Evolutionary conservation across 1,140 invertebrate species (phyloP), one percentile per base, ranked within the genome.

Genomic region (Helicoverpa armigera): DNA sequence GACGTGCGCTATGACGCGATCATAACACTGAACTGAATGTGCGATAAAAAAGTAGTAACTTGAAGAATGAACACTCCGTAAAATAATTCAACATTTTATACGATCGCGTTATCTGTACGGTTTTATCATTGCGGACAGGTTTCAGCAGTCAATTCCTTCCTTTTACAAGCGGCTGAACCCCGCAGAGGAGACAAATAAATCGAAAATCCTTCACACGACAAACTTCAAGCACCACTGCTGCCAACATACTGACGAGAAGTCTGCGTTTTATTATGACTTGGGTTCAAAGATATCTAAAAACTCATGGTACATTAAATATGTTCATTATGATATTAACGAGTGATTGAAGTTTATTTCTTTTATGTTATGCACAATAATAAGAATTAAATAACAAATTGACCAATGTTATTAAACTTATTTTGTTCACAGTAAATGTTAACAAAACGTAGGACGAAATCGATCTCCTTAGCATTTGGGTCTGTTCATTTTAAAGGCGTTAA

Each of bases 1-100:
- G 84, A 78, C 85, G 88, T 92, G 88, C 91, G 89, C 89, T 91
- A 91, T 83, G 87, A 92, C 87, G 89, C 89, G 88, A 91, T 90
- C 90, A 90, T 92, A 91, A 91, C 89, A 91, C 88, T 86, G 82
- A 86, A 90, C 84, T 92, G 86, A 83, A 72, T 35, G 61, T 75
- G 29, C 50, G 79, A 87, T 82, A 84, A 82, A 86, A 51, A 84
- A 79, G 61, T 48, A 63, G 70, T 60, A 75, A 81, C 67, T 61
- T 69, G 72, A 85, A 56, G 79, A 84, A 81, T 79, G 85, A 79
- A 72, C 79, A 78, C 83, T 78, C 80, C 81, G 72, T 76, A 76
- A 70, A 82, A 83, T 87, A 86, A 87, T 85, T 85, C 84, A 89
- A 82, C 82, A 81, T 86, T 83, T 85, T 85, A 87, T 89, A 89